A percentile compares a stretch with the other conserved stretches of the same genome.
phyloP scores from a whole-genome alignment of 2,888 invertebrate genomes.

The Chrysotoxum bicinctum region DNA sequence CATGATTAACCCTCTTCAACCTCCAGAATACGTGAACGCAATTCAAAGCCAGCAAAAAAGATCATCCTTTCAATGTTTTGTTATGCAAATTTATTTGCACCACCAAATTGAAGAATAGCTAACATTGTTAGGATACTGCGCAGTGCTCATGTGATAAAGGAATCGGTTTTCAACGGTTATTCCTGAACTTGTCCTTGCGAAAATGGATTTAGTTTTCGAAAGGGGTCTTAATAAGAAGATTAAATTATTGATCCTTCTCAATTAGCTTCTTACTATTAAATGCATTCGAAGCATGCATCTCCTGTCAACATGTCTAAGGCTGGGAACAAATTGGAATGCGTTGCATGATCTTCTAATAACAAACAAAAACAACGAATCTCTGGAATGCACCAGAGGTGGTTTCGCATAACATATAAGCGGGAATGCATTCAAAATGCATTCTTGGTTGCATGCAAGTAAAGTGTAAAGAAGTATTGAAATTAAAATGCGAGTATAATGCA shows the following conservation, averaged over 20 bases:
- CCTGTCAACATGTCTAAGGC: conserved; percentile 5
- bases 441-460: not conserved
- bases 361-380: not conserved
- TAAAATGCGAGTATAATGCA: not conserved
- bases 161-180: not conserved
- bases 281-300: conserved; percentile 4
- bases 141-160: not conserved
- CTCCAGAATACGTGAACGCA: conserved; percentile 5
- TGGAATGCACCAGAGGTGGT: not conserved
- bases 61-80: conserved; percentile 44
- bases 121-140: not conserved
- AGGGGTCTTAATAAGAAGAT: conserved; percentile 44
- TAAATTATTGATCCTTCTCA: conserved; percentile 36
- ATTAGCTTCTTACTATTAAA: conserved; percentile 15
- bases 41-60: conserved; percentile 21
- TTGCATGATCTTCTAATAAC: not conserved
- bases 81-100: conserved; percentile 48
- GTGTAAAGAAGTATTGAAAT: not conserved
- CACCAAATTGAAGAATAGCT: conserved; percentile 12
- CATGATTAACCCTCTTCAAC: conserved; percentile 37
- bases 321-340: not conserved
- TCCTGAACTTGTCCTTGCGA: not conserved
- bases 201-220: not conserved
- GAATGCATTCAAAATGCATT: not conserved
- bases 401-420: not conserved